These are phyloP conservation scores for Neuroscelio doddi DNA, from an alignment of 2,888 invertebrate species.

Conservation along the genomic window DNA sequence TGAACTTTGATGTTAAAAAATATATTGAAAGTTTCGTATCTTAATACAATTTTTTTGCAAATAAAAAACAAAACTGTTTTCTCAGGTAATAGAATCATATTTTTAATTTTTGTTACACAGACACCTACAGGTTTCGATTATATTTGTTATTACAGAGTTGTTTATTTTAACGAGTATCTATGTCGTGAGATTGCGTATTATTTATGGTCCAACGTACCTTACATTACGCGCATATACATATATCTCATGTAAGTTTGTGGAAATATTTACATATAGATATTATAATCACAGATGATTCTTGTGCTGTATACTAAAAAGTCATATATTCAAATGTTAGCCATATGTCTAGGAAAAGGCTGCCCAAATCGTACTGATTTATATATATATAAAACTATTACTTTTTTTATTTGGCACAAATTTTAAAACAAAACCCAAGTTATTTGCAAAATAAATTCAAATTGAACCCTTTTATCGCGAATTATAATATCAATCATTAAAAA, in stretches of 20 bases:
- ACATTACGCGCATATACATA: conserved; percentile 41
- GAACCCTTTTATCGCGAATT: too few species aligned
- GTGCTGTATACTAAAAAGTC: conserved; percentile 36
- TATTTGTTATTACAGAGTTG: conserved; percentile 46
- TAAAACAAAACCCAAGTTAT: too few species aligned
- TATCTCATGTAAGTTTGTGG: conserved; percentile 42
- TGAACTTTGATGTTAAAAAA: too few species aligned
- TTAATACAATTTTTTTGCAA: too few species aligned
- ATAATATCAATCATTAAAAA: too few species aligned
- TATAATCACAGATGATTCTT: conserved; percentile 50
- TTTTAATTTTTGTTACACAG: conserved; percentile 45
- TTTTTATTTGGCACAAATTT: conserved; percentile 27
- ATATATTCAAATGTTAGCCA: conserved; percentile 23
- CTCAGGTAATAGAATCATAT: conserved; percentile 41
- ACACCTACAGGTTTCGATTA: conserved; percentile 49
- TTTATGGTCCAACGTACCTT: conserved; percentile 38
- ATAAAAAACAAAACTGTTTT: too few species aligned
- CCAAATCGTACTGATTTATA: conserved; percentile 7
- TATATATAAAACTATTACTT: background rate
- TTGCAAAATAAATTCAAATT: too few species aligned
- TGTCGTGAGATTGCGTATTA: conserved; percentile 41
- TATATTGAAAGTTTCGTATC: too few species aligned
- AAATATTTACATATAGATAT: conserved; percentile 48
- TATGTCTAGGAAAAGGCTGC: conserved; percentile 9
- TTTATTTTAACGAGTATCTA: conserved; percentile 48